Evolutionary conservation across 37 sponge, comb jelly and placozoan genomes (phyloP), one percentile per base, ranked within the genome.

Genomic region (Beroe forskalii): DNA sequence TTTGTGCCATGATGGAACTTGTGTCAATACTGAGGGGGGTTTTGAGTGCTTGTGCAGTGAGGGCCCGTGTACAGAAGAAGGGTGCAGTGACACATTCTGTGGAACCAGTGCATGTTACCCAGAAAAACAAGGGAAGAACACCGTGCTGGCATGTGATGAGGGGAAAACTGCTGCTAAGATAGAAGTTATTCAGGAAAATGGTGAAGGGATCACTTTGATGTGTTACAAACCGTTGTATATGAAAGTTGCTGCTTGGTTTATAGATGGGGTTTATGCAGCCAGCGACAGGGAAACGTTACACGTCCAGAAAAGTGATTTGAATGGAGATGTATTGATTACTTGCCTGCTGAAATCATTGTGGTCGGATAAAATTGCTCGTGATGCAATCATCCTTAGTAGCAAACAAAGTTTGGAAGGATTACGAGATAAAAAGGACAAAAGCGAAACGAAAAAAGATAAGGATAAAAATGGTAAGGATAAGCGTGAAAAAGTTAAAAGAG

Each of bases 221-320:
- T 69, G 72, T 17, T 33, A 17, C 14, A 37, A 37, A 33, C 72
- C 38, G 19, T 14, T 69, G 1, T 69, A 36, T 37, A 69, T 69
- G 72, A 69, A 36, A 69, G 12, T 69, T 32, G 36, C 27, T 6
- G 39, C 72, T 36, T 69, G 72, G 72, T 69, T 69, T 69, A 6
- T 69, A 17, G 72, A 20, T 19, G 72, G 32, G 38, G 4, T 28
- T 8, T 32, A 69, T 1, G 36, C 72, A 2, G 2, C 72, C 1
- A 33, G 37, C 32, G 32, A 28, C 3, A 32, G 37, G 27, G n/a
- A n/a, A n/a, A 69, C 6, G 36, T 35, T 14, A 31, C 19, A 36
- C 1, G 39, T 69, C 27, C 28, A 69, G 19, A 69, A 32, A 35
- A 36, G 19, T 6, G 32, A 69, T 1, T 32, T 69, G 17, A 36